Evolutionary conservation across 2,888 invertebrate genomes (phyloP).

Genomic region (Phengaris alcon): DNA sequence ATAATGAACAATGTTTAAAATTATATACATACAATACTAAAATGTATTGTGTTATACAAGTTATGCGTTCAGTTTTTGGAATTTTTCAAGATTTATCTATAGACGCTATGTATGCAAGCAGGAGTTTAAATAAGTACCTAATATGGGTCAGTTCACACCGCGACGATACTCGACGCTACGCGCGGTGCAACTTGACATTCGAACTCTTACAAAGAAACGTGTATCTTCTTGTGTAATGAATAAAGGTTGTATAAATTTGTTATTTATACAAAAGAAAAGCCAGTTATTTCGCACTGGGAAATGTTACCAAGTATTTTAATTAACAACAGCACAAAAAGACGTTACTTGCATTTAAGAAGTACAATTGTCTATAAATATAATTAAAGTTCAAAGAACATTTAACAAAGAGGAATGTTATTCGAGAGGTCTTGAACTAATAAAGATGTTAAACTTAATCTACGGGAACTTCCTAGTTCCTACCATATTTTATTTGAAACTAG

Average conservation of each 20-base stretch:
- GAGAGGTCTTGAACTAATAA: conserved; percentile 25
- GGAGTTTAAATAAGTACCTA: too few relatives aligned
- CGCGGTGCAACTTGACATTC: too few relatives aligned
- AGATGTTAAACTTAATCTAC: conserved; percentile 27
- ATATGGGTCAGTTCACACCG: too few relatives aligned
- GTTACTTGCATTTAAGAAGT: not conserved
- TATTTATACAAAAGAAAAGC: not conserved
- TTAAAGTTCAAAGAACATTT: conserved; percentile 22
- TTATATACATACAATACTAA: too few relatives aligned
- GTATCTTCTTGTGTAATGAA: too few relatives aligned
- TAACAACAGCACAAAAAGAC: not conserved
- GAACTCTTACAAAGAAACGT: too few relatives aligned
- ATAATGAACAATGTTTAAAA: too few relatives aligned
- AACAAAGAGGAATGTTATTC: conserved; percentile 23
- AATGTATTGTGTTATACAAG: too few relatives aligned
- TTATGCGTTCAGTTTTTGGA: too few relatives aligned
- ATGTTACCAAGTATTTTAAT: not conserved
- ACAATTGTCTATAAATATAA: conserved; percentile 23
- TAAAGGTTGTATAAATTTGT: not conserved
- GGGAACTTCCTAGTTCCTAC: conserved; percentile 25
- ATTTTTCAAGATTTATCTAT: too few relatives aligned
- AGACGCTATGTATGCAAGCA: too few relatives aligned
- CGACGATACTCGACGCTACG: too few relatives aligned
- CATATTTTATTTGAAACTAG: conserved; percentile 27
- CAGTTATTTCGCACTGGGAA: conserved; percentile 4